Evolutionary conservation across 2,888 invertebrate species (phyloP).

Genomic region (Cordilura impudica): DNA sequence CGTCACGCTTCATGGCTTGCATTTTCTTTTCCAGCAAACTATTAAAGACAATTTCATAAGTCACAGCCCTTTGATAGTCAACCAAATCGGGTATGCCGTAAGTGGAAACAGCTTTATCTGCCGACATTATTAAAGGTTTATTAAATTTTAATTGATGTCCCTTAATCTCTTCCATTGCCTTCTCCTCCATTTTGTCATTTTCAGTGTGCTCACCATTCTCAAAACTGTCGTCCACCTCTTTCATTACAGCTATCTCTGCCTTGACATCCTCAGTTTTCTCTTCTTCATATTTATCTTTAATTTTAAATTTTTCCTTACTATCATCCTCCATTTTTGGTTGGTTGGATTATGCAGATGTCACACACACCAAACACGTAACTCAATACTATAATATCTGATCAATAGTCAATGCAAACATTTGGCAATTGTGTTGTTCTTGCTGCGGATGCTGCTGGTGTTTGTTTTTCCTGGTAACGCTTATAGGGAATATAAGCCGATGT

Average conservation of each 20-base stretch:
- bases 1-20: conserved; percentile 77
- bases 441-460: neutral
- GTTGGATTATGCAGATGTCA: too few species aligned
- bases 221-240: too few species aligned
- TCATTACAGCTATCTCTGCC: too few species aligned
- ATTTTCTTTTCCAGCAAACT: conserved; percentile 77
- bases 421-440: conserved; percentile 2
- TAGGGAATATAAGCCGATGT: conserved; percentile 1
- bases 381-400: conserved; percentile 48
- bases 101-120: conserved; percentile 77
- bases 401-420: conserved; percentile 36
- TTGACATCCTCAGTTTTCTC: neutral
- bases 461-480: conserved; percentile 5
- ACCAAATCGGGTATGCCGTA: conserved; percentile 72
- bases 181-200: neutral
- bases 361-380: conserved; percentile 14
- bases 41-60: conserved; percentile 77
- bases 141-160: neutral
- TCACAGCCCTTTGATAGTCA: conserved; percentile 76
- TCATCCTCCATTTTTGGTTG: conserved; percentile 47
- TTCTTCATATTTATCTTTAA: neutral
- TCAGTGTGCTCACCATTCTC: neutral
- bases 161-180: conserved; percentile 1
- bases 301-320: neutral
- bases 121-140: conserved; percentile 10